Percentiles rank a stretch among this genome's conserved stretches.
phyloP scores from a whole-genome alignment of 1,140 invertebrate species.

The Antheraea pernyi region DNA sequence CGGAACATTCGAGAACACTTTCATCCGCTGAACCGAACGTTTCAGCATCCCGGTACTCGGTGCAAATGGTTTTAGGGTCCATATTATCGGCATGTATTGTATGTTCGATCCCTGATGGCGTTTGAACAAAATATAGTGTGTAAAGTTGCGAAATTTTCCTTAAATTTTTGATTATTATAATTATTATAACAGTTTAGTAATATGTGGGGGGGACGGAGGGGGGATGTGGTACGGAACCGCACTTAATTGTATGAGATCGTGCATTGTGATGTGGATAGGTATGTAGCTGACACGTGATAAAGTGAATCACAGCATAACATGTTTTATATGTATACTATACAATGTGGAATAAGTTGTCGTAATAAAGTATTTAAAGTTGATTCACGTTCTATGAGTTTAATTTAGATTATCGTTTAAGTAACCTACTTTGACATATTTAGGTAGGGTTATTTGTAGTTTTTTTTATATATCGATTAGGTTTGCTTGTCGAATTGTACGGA shows the following conservation, averaged over 20 bases:
- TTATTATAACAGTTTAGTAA: constrained; percentile 43
- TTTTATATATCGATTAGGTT: neutral
- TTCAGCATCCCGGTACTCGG: constrained; percentile 27
- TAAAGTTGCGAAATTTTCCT: constrained; percentile 66
- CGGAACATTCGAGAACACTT: too few species aligned
- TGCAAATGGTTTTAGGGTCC: constrained; percentile 35
- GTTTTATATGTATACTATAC: constrained; percentile 76
- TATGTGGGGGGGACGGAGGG: constrained; percentile 15
- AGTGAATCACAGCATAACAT: constrained; percentile 75
- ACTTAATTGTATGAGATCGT: constrained; percentile 27
- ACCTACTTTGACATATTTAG: constrained; percentile 8
- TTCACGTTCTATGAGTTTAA: constrained; percentile 70
- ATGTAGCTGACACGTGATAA: constrained; percentile 72
- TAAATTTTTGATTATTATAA: constrained; percentile 64
- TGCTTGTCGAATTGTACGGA: constrained; percentile 3
- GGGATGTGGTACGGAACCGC: too few species aligned
- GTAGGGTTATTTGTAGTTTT: constrained; percentile 4
- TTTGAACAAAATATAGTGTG: constrained; percentile 74
- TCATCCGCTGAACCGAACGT: too few species aligned
- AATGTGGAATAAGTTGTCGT: constrained; percentile 77
- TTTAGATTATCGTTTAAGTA: constrained; percentile 42
- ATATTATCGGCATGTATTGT: constrained; percentile 45
- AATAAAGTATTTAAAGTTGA: constrained; percentile 79
- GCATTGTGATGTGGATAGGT: constrained; percentile 77
- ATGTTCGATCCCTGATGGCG: constrained; percentile 65